Base-by-base conservation (phyloP, 1,140 invertebrate genomes). In the Platorchestia sp. region DNA sequence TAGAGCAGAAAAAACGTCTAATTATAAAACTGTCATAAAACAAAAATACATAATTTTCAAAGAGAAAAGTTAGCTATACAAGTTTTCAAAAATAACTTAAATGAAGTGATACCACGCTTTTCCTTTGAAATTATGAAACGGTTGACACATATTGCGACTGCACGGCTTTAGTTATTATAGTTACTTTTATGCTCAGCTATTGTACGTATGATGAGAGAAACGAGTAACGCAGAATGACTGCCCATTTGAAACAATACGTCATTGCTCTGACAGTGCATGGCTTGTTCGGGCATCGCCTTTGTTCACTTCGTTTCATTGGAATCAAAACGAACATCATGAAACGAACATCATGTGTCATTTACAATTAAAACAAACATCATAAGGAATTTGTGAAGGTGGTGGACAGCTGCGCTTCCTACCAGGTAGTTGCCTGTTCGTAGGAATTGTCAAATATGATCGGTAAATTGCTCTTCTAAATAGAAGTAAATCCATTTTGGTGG, bases 281-380 rank as follows among this genome's bases (percentile, higher is more conserved):
- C n/a, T n/a, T n/a, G n/a, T n/a, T n/a, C n/a, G n/a, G n/a, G n/a
- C n/a, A 27, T 89, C 10, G 16, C 16, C 86, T 16, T 16, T 89
- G 86, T 89, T 10, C n/a, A 27, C 86, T 41, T 27, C 16, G 16
- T 27, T 89, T 89, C 16, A 10, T 89, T 89, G n/a, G 19, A 16
- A 10, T 89, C 86, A 41, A 89, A n/a, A 89, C 16, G 86, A 89
- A 89, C 86, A 89, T 89, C 86, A n/a, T 89, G 86, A 89, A 42
- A 89, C 19, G 10, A n/a, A n/a, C 19, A 27, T 19, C 10, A 89
- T 27, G 16, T 89, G n/a, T n/a, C 41, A 89, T 10, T 27, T n/a
- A 89, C 10, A 14, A n/a, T 89, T 89, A 42, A 27, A 89, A 22
- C n/a, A n/a, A n/a, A n/a, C n/a, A n/a, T n/a, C n/a, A n/a, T n/a